Base-by-base conservation (phyloP, 2,888 invertebrate species). In the Cephus nigrinus region DNA sequence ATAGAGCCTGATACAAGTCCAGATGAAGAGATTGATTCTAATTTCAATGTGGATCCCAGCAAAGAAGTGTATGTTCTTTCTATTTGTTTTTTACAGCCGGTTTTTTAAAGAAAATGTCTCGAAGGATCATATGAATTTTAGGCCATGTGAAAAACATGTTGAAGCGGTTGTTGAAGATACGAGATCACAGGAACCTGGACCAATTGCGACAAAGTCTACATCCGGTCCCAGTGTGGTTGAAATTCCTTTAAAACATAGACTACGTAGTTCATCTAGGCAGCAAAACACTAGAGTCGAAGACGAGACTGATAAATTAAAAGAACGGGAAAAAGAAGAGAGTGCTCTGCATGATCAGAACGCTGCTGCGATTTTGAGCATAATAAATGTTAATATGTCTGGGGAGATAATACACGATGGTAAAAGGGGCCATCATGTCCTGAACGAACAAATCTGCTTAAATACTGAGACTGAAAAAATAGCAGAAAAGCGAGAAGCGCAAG, bases 321-420 rank as follows among this genome's bases (percentile, higher is more conserved):
- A 86, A 36, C 78, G 77, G 72, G 86, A 85, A 74, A 74, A 79
- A 73, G 86, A 86, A 12, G 81, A 83, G 11, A 86, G 69, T 73
- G 81, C 83, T 11, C 78, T 92, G 31, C 89, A 91, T 11, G 88
- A 91, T 83, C 89, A 90, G 76, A 92, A 92, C 80, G 90, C 88
- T 5, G 91, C 89, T 12, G 92, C 92, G 31, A 84, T 92, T 36
- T 83, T 89, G 78, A 89, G 88, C 73, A 92, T 92, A 76, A 90
- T 92, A 74, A 91, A 90, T 79, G 90, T 87, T 0, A 91, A 88
- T 73, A 87, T 76, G 35, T 80, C 80, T 76, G 74, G 71, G 35
- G 77, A 80, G 55, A 23, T 55, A 23, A 68, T 72, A 69, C 12
- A 69, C 31, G 32, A 15, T 32, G 71, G 32, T 23, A 55, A 55